Evolutionary conservation across 2,888 invertebrate species (phyloP).

Genomic region (Lochmaea crataegi): DNA sequence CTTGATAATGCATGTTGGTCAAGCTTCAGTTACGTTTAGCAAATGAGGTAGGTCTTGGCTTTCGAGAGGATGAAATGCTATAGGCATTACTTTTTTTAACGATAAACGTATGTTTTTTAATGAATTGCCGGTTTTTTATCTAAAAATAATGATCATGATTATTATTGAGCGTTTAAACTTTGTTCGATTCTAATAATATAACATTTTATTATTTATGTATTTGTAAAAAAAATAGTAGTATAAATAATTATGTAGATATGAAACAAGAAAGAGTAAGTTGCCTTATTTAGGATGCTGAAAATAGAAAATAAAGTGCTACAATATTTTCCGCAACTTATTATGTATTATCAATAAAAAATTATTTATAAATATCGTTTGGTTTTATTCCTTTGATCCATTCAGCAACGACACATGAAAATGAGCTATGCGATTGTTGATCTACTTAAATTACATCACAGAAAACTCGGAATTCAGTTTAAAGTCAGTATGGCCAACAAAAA

Average conservation of each 20-base stretch:
- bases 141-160: conserved; percentile 1
- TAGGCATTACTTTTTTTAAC: too few species aligned
- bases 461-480: too few species aligned
- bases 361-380: conserved; percentile 24
- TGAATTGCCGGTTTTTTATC: conserved; percentile 1
- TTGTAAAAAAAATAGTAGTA: conserved; percentile 31
- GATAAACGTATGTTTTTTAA: background rate
- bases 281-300: conserved; percentile 36
- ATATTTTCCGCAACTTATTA: conserved; percentile 32
- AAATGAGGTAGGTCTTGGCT: too few species aligned
- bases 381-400: background rate
- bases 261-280: conserved; percentile 32
- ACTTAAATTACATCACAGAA: too few species aligned
- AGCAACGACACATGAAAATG: too few species aligned
- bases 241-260: conserved; percentile 32
- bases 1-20: too few species aligned
- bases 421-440: too few species aligned
- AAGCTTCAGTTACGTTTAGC: too few species aligned
- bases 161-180: conserved; percentile 3
- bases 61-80: too few species aligned
- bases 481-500: too few species aligned
- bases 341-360: conserved; percentile 30
- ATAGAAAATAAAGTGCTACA: conserved; percentile 30
- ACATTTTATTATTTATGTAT: conserved; percentile 32
- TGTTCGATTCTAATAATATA: conserved; percentile 20